A percentile compares a stretch with the other conserved stretches of the same genome.
Evolutionary conservation across 1,140 invertebrate genomes (phyloP).

Genomic region (Caenorhabditis inopinata): DNA sequence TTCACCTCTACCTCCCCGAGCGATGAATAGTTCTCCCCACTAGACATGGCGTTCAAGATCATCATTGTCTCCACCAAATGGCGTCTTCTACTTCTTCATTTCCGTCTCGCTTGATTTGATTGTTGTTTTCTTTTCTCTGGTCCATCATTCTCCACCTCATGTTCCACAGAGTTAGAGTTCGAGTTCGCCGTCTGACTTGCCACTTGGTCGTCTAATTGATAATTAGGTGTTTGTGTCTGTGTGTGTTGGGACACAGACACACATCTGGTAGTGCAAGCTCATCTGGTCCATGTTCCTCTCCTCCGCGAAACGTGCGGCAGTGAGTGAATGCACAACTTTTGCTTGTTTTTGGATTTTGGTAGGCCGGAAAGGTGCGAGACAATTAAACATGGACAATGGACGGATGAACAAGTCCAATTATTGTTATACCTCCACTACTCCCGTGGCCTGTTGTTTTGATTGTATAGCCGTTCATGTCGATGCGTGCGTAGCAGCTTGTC

Average conservation of each 20-base stretch:
- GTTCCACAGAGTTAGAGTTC: not conserved
- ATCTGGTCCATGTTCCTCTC: not conserved
- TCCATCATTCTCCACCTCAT: too few relatives aligned
- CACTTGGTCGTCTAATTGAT: not conserved
- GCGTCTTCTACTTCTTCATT: not conserved
- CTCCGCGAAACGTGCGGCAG: too few relatives aligned
- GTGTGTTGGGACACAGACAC: not conserved
- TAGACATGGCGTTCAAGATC: slow-evolving; percentile 32
- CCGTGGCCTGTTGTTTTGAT: not conserved
- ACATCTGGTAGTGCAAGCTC: slow-evolving; percentile 23
- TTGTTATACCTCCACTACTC: not conserved
- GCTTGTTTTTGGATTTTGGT: not conserved
- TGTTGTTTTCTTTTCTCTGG: not conserved
- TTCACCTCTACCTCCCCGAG: too few relatives aligned
- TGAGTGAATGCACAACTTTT: not conserved
- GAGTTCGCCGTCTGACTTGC: not conserved
- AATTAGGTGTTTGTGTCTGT: slow-evolving; percentile 29
- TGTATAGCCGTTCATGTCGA: not conserved
- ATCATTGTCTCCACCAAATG: slow-evolving; percentile 14
- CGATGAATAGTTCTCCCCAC: not conserved
- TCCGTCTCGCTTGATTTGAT: slow-evolving; percentile 11
- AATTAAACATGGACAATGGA: slow-evolving; percentile 24
- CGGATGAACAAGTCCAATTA: not conserved
- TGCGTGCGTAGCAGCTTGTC: not conserved
- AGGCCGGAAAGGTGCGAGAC: not conserved